Conservation (phyloP, 2,888 invertebrate genomes). For the Eudemis profundana region DNA sequence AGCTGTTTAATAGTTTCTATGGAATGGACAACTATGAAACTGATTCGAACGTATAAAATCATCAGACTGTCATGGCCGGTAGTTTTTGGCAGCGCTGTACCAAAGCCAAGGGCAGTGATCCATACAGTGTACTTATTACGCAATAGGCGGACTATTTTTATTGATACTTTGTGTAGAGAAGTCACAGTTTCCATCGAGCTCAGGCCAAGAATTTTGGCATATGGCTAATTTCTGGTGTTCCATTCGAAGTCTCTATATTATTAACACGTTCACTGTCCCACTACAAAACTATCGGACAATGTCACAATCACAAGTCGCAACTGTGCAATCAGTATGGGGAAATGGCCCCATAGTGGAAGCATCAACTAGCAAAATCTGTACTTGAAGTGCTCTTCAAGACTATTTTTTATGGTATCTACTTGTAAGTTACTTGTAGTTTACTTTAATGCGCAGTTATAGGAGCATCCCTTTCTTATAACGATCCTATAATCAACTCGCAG, state of each 20-base stretch:
- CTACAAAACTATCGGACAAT: no score
- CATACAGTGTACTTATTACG: slow-evolving; percentile 17
- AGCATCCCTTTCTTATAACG: no score
- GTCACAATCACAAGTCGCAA: no score
- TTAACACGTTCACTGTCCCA: no score
- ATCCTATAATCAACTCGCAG: no score
- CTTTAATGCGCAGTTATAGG: no score
- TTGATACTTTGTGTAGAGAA: slow-evolving; percentile 4
- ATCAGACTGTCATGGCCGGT: slow-evolving; percentile 20
- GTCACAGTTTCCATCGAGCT: background rate
- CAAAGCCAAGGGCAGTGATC: slow-evolving; percentile 30
- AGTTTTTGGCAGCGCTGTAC: slow-evolving; percentile 30
- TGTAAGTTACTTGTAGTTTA: no score
- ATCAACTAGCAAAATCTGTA: no score
- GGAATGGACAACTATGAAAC: background rate
- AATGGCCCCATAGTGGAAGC: no score
- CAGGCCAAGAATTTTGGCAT: background rate
- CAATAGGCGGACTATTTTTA: slow-evolving; percentile 27
- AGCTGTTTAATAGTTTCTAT: slow-evolving; percentile 6
- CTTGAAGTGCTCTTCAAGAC: no score
- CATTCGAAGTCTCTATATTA: background rate
- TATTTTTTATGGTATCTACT: no score
- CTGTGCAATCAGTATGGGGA: no score
- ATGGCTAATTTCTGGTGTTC: background rate
- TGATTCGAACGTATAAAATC: slow-evolving; percentile 10